Evolutionary conservation across 2,888 invertebrate genomes (phyloP), one percentile per base, ranked within the genome.

Genomic region (Sphinx pinastri): DNA sequence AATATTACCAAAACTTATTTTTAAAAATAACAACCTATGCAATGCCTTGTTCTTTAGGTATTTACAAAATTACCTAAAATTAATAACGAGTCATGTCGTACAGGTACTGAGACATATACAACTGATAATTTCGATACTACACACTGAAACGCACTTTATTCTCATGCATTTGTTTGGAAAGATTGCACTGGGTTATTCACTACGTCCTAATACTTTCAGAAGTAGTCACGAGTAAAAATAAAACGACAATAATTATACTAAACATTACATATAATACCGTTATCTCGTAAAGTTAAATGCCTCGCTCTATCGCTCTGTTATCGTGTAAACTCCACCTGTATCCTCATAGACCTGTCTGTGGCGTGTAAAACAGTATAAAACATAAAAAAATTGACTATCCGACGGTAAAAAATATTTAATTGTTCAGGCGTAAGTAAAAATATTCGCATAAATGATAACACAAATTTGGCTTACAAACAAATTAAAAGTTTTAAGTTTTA

Each of bases 241-340:
- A 76, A 70, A 77, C 38, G 77, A 78, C 74, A 73, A 70, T 76
- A 72, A 75, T 60, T 72, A 79, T 72, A 75, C 74, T 76, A 73
- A 79, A 75, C 72, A 76, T 76, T 78, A 78, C 74, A 78, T 77
- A 74, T 72, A 77, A 81, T 80, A 82, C 84, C 87, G 86, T 86
- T 88, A 87, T 86, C 87, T 81, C 89, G 87, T 83, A 88, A 87
- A 88, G 89, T 79, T 90, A 91, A 91, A 91, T 90, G 91, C 91
- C 85, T 58, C 55, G 55, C 55, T 25, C 57, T 67, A 67, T 60
- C 59, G 68, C 60, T 60, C 16, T 38, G 60, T 54, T 67, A 49
- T 54, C 19, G 67, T n/a, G 31, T 52, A 14, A 49, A 54, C 51
- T 60, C 52, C 47, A 68, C 19, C 49, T 49, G 60, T 60, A 49